phyloP scores from a whole-genome alignment of 2,113 vertebrate genomes.

The Ranitomeya variabilis region DNA sequence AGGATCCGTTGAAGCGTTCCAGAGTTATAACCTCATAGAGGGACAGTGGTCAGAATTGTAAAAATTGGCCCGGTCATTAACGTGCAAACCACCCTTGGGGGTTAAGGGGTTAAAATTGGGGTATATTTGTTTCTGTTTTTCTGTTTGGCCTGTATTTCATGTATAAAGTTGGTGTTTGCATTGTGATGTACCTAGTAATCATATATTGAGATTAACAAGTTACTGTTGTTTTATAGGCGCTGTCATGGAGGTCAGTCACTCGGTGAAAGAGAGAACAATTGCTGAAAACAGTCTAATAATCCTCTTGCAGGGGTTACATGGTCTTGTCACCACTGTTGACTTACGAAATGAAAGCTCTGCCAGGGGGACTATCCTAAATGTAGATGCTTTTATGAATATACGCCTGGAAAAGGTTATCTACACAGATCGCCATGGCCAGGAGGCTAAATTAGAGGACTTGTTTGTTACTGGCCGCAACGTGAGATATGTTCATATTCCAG shows the following conservation, averaged over 20 bases:
- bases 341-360: constrained; percentile 88
- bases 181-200: background rate
- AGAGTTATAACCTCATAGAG: no score
- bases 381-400: constrained; percentile 97
- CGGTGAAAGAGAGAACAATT: constrained; percentile 89
- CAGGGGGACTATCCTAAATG: constrained; percentile 80
- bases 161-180: background rate
- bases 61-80: no score
- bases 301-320: constrained; percentile 89
- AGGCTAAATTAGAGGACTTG: constrained; percentile 78
- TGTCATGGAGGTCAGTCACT: constrained; percentile 81
- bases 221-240: constrained; percentile 8
- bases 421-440: constrained; percentile 75
- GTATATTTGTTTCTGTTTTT: no score
- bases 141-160: no score
- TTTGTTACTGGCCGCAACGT: constrained; percentile 90
- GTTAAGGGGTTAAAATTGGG: no score
- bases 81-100: no score
- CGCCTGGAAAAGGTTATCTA: constrained; percentile 83
- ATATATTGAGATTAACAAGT: background rate
- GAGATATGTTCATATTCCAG: constrained; percentile 92
- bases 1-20: no score
- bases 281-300: constrained; percentile 94
- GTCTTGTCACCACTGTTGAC: constrained; percentile 87
- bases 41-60: no score